Percentiles rank a stretch among this genome's conserved stretches.
These are phyloP conservation scores for Platalea minor DNA, from an alignment of 2,797 vertebrate genomes.

Conservation along the genomic window DNA sequence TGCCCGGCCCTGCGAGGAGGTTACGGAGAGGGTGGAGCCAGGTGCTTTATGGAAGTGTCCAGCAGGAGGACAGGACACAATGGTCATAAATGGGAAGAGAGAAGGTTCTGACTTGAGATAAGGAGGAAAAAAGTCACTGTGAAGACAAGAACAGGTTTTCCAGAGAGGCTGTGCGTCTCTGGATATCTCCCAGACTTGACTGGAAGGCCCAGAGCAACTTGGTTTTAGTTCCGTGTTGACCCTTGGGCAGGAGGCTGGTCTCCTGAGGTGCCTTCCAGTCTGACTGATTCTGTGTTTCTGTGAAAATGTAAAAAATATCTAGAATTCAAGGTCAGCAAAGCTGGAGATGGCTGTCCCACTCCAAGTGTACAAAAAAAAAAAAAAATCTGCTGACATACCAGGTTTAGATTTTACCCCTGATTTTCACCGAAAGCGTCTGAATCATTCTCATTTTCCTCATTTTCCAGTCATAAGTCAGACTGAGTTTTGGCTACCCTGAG, in stretches of 20 bases:
- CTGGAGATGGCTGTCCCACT: neutral
- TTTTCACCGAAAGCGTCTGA: neutral
- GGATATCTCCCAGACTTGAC: neutral
- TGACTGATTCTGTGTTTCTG: neutral
- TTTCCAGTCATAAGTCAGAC: neutral
- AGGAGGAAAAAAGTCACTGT: neutral
- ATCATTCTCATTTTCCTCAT: neutral
- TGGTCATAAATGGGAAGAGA: neutral
- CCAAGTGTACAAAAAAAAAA: neutral
- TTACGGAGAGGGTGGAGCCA: too few relatives aligned
- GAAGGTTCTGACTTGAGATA: neutral
- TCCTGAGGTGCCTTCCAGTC: neutral
- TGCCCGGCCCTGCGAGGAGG: fast-evolving
- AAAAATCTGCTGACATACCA: neutral
- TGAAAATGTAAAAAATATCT: neutral
- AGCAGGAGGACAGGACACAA: too few relatives aligned
- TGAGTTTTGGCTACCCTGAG: neutral
- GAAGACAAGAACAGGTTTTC: neutral
- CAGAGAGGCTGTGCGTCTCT: neutral
- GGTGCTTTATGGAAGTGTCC: neutral
- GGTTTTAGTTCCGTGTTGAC: neutral
- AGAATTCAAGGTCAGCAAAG: neutral
- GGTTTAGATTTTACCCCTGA: neutral
- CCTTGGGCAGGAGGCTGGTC: neutral
- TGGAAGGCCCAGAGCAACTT: neutral